phyloP scores from a whole-genome alignment of 1,140 invertebrate species.

The Zophobas atratus region DNA sequence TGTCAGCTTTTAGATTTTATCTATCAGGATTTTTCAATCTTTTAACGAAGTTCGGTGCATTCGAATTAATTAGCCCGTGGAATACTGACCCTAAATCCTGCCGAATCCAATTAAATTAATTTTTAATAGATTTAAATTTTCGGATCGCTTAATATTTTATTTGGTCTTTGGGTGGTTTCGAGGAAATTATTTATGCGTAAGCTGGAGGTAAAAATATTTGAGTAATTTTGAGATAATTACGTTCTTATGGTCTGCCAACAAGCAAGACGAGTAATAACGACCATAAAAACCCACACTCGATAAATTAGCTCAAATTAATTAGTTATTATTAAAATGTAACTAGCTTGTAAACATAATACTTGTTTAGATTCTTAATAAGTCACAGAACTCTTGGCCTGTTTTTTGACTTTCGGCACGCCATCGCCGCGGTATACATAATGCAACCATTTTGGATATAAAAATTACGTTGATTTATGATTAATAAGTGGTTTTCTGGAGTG shows the following conservation, averaged over 20 bases:
- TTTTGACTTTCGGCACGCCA: not conserved
- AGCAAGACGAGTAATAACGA: conserved; percentile 26
- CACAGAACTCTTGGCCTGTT: conserved; percentile 7
- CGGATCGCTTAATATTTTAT: conserved; percentile 17
- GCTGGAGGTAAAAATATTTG: conserved; percentile 26
- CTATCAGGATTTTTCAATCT: conserved; percentile 5
- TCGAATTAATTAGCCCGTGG: conserved; percentile 29
- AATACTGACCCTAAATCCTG: conserved; percentile 16
- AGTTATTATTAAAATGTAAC: conserved; percentile 41
- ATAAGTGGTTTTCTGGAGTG: not conserved
- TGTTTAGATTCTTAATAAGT: conserved; percentile 31
- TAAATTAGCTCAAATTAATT: conserved; percentile 32
- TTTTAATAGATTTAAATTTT: conserved; percentile 34
- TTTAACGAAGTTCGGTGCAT: not conserved
- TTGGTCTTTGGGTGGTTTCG: not conserved
- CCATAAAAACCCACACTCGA: conserved; percentile 24
- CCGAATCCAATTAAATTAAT: conserved; percentile 30
- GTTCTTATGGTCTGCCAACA: conserved; percentile 28
- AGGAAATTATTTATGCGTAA: conserved; percentile 21
- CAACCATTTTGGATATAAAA: too few species aligned
- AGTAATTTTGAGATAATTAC: conserved; percentile 31
- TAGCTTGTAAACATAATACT: conserved; percentile 29
- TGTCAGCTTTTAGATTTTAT: conserved; percentile 21
- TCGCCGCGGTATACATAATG: not conserved
- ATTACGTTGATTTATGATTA: not conserved